Conservation (phyloP, 2,113 vertebrate genomes). For the Syrmaticus mikado region DNA sequence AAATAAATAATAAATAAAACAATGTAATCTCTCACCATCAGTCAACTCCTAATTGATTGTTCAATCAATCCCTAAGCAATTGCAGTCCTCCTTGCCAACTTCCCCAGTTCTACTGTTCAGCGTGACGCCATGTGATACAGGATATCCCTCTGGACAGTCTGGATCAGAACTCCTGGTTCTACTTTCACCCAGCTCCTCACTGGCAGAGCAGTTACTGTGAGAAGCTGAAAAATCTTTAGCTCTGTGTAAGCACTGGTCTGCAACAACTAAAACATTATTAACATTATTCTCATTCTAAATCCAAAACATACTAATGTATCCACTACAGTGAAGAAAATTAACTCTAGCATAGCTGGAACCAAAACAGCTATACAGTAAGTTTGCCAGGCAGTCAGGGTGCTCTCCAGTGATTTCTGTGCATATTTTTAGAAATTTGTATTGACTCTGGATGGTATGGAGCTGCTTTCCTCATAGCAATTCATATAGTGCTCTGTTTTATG, state of each 20-base stretch:
- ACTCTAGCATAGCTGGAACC: not conserved
- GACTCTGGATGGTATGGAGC: not conserved
- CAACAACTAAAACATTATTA: not conserved
- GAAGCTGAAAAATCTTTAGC: not conserved
- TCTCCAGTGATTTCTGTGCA: not conserved
- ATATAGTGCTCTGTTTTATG: not conserved
- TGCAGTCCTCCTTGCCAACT: not conserved
- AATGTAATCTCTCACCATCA: not conserved
- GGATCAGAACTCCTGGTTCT: not conserved
- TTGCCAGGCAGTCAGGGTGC: not conserved
- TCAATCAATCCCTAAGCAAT: not conserved
- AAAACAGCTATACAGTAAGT: not conserved
- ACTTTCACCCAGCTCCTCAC: not conserved
- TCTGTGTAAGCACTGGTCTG: not conserved
- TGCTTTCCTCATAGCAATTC: not conserved
- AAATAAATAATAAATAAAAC: not conserved
- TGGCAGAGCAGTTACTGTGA: not conserved
- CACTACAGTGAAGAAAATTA: not conserved
- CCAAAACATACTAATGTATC: not conserved
- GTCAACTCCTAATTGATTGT: not conserved
- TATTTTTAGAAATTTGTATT: not conserved
- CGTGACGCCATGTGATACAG: not conserved
- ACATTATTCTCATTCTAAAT: not conserved
- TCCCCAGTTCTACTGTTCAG: not conserved
- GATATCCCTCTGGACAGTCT: not conserved